Conservation (phyloP, 2,113 vertebrate genomes). For the Benitochromis conjunctus region DNA sequence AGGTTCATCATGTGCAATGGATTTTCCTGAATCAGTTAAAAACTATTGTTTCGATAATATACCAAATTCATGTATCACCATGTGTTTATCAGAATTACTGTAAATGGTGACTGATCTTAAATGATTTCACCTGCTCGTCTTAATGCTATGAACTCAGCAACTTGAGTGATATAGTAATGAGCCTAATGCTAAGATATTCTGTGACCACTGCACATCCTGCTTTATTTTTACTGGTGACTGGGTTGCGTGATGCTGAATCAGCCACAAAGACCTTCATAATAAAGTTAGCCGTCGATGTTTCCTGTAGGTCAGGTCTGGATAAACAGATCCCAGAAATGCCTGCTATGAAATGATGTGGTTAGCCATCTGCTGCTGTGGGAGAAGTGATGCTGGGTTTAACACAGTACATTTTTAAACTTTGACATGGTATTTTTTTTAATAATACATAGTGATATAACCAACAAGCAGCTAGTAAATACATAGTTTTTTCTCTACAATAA, state of each 20-base stretch:
- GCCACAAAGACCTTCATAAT: background rate
- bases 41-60: too few species aligned
- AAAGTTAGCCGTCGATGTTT: background rate
- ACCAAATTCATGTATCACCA: too few species aligned
- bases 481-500: background rate
- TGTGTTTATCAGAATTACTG: too few species aligned
- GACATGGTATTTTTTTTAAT: background rate
- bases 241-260: background rate
- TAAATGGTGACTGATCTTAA: too few species aligned
- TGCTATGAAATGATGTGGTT: fast-evolving
- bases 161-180: background rate
- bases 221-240: background rate
- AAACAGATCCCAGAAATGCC: background rate
- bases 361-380: background rate
- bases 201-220: background rate
- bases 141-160: too few species aligned
- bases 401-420: background rate
- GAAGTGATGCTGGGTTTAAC: background rate
- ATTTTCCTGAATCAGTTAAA: too few species aligned
- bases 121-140: too few species aligned
- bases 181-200: background rate
- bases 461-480: background rate
- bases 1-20: too few species aligned
- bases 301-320: background rate
- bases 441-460: background rate